Base-by-base conservation (phyloP, 2,888 invertebrate species). In the Melinaea menophilus region DNA sequence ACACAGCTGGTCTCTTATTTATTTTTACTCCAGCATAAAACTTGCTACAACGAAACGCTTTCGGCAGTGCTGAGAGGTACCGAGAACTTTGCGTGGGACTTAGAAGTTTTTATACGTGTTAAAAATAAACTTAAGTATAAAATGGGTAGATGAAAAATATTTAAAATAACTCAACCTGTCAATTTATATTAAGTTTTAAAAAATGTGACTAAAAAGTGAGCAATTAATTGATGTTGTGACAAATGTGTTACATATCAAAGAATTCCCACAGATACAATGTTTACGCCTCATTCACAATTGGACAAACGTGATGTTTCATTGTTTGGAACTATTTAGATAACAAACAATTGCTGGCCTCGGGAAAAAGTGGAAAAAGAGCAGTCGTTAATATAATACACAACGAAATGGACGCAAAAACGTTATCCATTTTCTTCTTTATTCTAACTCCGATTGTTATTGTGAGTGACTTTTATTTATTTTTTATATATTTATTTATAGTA, bases 331-430 rank as follows among this genome's bases (percentile, higher is more conserved):
- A 61, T 71, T 67, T 66, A 62, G 63, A 62, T 59, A 71, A 71
- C 69, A 71, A 68, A 69, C 65, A 64, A 60, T 65, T 62, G 65
- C 59, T 63, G 45, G 45, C 51, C 59, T 62, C 61, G 54, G 35
- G 55, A 65, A 65, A 63, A 69, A 60, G 56, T 65, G 66, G 63
- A 65, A 66, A 59, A 63, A 64, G 62, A 63, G 59, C 71, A 72
- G 70, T 73, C 64, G 45, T 65, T 57, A 67, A 54, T 67, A 63
- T 63, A 65, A 67, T 64, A 62, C 69, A 64, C 65, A 61, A 56
- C 65, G 66, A 59, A 68, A 84, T 84, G 84, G 78, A 79, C 74
- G 76, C 72, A 31, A 76, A 70, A 62, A 71, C 62, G 55, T 73
- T 70, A 65, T 66, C 70, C 5, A 46, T 79, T 67, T 61, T 80